Evolutionary conservation across 2,113 vertebrate genomes (phyloP).

Genomic region (Boulengeromyrus knoepffleri): DNA sequence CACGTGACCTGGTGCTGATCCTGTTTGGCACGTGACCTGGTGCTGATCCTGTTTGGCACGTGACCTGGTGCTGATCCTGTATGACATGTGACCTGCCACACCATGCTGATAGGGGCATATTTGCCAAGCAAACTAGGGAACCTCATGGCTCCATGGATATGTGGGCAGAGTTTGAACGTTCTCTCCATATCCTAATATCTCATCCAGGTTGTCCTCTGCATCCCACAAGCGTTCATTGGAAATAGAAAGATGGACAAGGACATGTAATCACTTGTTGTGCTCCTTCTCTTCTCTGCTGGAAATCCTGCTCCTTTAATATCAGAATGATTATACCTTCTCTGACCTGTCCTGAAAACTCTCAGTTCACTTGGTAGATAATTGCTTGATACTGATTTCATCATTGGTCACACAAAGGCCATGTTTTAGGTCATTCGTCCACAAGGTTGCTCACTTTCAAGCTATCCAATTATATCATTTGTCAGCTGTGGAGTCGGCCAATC

Average conservation of each 20-base stretch:
- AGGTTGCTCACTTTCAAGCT: not conserved
- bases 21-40: too few relatives aligned
- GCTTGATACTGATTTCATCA: not conserved
- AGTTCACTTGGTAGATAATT: not conserved
- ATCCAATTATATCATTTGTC: not conserved
- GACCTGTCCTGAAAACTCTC: not conserved
- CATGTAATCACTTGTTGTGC: not conserved
- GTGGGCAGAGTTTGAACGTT: not conserved
- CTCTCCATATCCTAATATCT: not conserved
- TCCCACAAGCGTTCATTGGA: not conserved
- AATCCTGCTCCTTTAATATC: not conserved
- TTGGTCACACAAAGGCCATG: not conserved
- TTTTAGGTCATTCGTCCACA: not conserved
- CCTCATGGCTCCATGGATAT: not conserved
- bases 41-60: too few relatives aligned
- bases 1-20: too few relatives aligned
- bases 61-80: not conserved
- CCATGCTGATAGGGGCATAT: not conserved
- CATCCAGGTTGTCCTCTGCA: not conserved
- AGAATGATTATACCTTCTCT: not conserved
- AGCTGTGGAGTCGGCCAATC: not conserved
- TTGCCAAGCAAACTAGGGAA: not conserved
- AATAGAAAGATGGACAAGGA: not conserved
- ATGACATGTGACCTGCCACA: not conserved
- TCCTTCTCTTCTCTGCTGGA: not conserved